A percentile compares a stretch with the other conserved stretches of the same genome.
Evolutionary conservation across 2,888 invertebrate species (phyloP).

Genomic region (Platycheirus rosarum): DNA sequence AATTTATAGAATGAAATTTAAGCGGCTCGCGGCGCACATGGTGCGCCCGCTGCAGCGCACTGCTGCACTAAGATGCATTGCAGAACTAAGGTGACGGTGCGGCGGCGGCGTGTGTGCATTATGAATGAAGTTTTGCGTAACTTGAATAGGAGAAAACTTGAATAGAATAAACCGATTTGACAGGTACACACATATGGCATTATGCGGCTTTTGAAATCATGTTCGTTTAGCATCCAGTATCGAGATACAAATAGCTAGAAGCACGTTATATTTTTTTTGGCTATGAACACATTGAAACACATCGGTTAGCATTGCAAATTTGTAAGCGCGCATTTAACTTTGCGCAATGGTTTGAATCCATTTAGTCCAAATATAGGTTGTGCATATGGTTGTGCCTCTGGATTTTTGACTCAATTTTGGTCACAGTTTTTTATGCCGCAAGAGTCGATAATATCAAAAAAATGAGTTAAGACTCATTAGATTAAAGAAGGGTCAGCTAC

Average conservation of each 20-base stretch:
- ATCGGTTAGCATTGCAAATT: slow-evolving; percentile 30
- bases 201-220: slow-evolving; percentile 46
- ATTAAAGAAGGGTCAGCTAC: no score
- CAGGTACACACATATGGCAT: slow-evolving; percentile 67
- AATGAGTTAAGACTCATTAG: no score
- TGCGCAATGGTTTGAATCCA: slow-evolving; percentile 21
- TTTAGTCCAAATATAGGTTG: slow-evolving; percentile 6
- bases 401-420: background rate
- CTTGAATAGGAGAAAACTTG: slow-evolving; percentile 43
- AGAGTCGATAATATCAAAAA: no score
- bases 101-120: slow-evolving; percentile 41
- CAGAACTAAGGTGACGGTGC: no score
- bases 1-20: slow-evolving; percentile 56
- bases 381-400: slow-evolving; percentile 7
- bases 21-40: background rate
- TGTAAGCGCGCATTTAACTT: slow-evolving; percentile 11
- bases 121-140: slow-evolving; percentile 71
- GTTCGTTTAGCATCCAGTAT: slow-evolving; percentile 47
- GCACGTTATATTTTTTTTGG: slow-evolving; percentile 6
- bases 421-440: no score
- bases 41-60: no score
- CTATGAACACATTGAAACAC: slow-evolving; percentile 1
- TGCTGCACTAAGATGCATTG: no score
- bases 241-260: slow-evolving; percentile 39
- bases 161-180: slow-evolving; percentile 67